phyloP scores from a whole-genome alignment of 2,888 invertebrate species.

The Aproaerema taeniolella region DNA sequence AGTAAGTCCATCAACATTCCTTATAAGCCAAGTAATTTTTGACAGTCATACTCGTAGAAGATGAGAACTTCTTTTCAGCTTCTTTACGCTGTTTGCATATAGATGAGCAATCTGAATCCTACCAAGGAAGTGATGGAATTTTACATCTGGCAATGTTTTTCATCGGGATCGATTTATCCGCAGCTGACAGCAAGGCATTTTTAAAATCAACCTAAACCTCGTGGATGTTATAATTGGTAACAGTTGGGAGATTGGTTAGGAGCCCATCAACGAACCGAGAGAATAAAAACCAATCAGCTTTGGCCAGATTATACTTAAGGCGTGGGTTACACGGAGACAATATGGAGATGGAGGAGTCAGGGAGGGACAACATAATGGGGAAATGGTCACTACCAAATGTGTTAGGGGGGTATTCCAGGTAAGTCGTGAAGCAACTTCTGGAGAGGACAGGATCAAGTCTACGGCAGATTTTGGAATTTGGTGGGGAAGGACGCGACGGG shows the following conservation, averaged over 20 bases:
- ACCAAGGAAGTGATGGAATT: neutral
- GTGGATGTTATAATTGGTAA: neutral
- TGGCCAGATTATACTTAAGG: neutral
- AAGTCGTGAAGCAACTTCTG: neutral
- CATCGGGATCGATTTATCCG: neutral
- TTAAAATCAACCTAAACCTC: neutral
- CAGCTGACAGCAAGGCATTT: too few relatives aligned
- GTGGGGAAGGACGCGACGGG: constrained; percentile 8
- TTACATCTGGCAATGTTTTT: neutral
- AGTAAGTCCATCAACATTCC: too few relatives aligned
- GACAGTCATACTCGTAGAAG: constrained; percentile 8
- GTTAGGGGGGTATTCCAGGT: neutral
- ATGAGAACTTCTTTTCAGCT: constrained; percentile 16
- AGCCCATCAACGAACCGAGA: neutral
- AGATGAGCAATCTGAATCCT: constrained; percentile 2
- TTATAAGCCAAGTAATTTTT: constrained; percentile 9
- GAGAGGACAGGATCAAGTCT: constrained; percentile 11
- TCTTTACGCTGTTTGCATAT: neutral
- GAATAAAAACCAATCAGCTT: neutral
- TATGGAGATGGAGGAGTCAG: neutral
- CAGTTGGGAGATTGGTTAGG: neutral
- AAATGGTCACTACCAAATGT: constrained; percentile 7
- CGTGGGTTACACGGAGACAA: neutral
- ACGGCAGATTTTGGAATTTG: constrained; percentile 9
- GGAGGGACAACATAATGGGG: constrained; percentile 3